phyloP scores from a whole-genome alignment of 2,797 vertebrate species.

The Sardinella longiceps region DNA sequence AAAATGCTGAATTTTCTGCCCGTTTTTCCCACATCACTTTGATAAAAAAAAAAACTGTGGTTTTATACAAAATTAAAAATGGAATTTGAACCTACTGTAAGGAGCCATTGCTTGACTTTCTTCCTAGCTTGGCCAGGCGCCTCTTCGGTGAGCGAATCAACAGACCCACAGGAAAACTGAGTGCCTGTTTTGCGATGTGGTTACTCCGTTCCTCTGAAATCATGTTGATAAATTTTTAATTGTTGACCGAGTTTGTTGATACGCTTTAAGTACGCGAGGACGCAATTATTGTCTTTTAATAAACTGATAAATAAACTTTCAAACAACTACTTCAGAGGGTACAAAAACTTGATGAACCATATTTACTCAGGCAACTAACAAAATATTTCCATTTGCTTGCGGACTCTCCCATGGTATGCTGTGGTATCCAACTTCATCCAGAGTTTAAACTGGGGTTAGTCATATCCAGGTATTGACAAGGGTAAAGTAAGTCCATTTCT shows the following conservation, averaged over 20 bases:
- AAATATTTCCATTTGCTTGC: neutral
- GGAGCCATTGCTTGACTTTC: constrained; percentile 81
- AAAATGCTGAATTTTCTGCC: too few relatives aligned
- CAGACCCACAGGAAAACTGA: constrained; percentile 74
- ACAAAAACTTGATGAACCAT: neutral
- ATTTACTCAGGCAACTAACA: neutral
- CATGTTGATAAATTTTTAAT: constrained; percentile 58
- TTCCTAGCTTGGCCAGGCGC: constrained; percentile 73
- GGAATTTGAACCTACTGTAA: constrained; percentile 71
- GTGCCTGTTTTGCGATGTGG: constrained; percentile 68
- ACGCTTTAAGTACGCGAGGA: neutral
- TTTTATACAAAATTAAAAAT: neutral
- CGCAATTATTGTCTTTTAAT: neutral
- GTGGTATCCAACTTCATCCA: neutral
- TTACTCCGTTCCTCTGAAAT: constrained; percentile 76
- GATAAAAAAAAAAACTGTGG: too few relatives aligned
- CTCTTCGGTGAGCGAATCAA: constrained; percentile 78
- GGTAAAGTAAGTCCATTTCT: neutral
- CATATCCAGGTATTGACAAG: neutral
- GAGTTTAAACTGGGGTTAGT: neutral
- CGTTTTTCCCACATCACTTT: too few relatives aligned
- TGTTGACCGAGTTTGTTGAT: neutral
- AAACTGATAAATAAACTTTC: neutral
- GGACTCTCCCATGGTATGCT: neutral
- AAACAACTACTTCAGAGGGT: neutral